Evolutionary conservation across 53 echinoderm and acorn worm genomes (phyloP).

Genomic region (Henricia sp.): DNA sequence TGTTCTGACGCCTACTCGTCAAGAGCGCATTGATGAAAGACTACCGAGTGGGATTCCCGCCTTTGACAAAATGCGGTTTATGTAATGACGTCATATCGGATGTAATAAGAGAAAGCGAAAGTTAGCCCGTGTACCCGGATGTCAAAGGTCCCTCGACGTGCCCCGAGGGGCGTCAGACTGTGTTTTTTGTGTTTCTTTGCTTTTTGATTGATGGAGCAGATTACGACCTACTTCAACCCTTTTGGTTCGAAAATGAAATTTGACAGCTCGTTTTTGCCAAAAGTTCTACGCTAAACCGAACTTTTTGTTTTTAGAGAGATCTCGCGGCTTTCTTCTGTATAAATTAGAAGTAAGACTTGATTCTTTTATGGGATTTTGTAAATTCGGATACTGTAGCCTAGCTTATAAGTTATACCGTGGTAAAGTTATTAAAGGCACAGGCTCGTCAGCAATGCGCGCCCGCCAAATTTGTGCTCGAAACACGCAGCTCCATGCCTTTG

Average conservation of each 20-base stretch:
- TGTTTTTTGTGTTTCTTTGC: conserved; percentile 23
- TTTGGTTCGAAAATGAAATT: conserved; percentile 40
- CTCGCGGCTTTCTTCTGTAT: too few species aligned
- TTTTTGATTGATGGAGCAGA: conserved; percentile 34
- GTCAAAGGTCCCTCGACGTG: background rate
- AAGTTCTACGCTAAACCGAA: too few species aligned
- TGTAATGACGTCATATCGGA: conserved; percentile 39
- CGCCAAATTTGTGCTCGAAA: too few species aligned
- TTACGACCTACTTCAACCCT: conserved; percentile 3
- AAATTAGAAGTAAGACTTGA: too few species aligned
- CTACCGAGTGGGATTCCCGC: background rate
- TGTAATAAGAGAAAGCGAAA: conserved; percentile 8
- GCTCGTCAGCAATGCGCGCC: too few species aligned
- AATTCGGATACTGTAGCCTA: too few species aligned
- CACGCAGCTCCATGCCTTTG: too few species aligned
- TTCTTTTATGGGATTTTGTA: too few species aligned
- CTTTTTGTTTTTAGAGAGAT: background rate
- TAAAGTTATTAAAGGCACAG: too few species aligned
- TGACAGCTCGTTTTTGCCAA: background rate
- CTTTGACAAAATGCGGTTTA: background rate
- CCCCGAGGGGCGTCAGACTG: background rate
- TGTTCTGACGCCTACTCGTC: too few species aligned
- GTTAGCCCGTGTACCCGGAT: background rate
- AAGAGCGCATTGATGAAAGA: background rate
- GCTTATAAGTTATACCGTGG: too few species aligned